Base-by-base conservation (phyloP, 2,113 vertebrate genomes). In the Istiophorus platypterus region DNA sequence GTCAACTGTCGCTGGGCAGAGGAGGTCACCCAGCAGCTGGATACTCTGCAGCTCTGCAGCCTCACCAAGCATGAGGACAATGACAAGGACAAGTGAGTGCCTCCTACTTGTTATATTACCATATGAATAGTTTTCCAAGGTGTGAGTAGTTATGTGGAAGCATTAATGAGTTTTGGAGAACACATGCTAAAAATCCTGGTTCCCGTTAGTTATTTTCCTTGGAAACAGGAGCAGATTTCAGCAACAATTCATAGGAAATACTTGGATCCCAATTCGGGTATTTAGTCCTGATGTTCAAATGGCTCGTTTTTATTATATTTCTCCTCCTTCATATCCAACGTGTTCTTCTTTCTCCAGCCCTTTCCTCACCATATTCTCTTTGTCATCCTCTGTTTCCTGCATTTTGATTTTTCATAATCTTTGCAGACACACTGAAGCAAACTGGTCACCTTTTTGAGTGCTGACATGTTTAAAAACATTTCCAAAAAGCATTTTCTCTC, bases 1-100 rank as follows among this genome's bases (percentile, higher is more conserved):
- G 98, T 99, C 0, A 99, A 99, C 90, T 99, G 98, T 91, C 97
- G 98, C 61, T 99, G 98, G 98, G 98, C 98, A 0, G 98, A 99
- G 89, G 98, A 99, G 90, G 98, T 99, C 84, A 99, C 98, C 0
- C 98, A 99, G 72, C 97, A 99, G 85, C 96, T 99, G 69, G 98
- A 99, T 89, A 99, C 98, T 0, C 96, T 99, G 80, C 98, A 99
- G 82, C 96, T 99, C 6, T 99, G 98, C 95, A 99, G 94, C 90
- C 96, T 99, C 24, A 97, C 95, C 72, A 99, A 99, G 90, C 97
- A 99, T 0, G 98, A 99, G 29, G 98, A 99, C 91, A 99, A 99
- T 0, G 98, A 99, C 89, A 99, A 99, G 85, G 98, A 99, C 96
- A 99, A 97, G 98, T 99, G 92, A 91, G 95, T 7, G 13, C 7